Conservation (phyloP, 2,888 invertebrate species). For the Stenodera caucasica region DNA sequence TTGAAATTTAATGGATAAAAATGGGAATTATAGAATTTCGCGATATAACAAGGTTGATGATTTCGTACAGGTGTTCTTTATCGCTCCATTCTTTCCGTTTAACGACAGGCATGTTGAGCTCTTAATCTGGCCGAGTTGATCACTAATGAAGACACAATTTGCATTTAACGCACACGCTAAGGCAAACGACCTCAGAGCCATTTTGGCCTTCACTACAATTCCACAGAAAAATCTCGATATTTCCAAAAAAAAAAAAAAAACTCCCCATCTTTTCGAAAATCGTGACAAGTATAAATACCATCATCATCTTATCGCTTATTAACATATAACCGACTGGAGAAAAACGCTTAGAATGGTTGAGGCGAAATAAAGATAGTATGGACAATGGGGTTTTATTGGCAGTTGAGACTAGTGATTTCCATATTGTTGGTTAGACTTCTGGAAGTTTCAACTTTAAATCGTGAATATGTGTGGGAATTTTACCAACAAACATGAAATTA, state of each 20-base stretch:
- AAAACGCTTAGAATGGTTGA: neutral
- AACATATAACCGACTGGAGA: neutral
- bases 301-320: neutral
- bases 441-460: too few species aligned
- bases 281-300: neutral
- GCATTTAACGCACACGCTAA: constrained; percentile 42
- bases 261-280: neutral
- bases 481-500: too few species aligned
- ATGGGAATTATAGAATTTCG: neutral
- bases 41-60: neutral
- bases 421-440: neutral
- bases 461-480: neutral
- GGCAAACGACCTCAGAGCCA: constrained; percentile 36
- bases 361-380: neutral
- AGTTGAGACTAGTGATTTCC: neutral
- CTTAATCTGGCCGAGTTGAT: constrained; percentile 30
- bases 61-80: neutral
- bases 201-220: constrained; percentile 28
- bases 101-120: constrained; percentile 15
- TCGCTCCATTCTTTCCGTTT: neutral
- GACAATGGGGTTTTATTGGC: neutral
- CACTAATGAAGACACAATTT: constrained; percentile 44
- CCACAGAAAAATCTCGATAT: too few species aligned
- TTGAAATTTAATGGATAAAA: neutral
- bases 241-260: too few species aligned